phyloP scores from a whole-genome alignment of 2,888 invertebrate species.

The Metallyticus violacea region DNA sequence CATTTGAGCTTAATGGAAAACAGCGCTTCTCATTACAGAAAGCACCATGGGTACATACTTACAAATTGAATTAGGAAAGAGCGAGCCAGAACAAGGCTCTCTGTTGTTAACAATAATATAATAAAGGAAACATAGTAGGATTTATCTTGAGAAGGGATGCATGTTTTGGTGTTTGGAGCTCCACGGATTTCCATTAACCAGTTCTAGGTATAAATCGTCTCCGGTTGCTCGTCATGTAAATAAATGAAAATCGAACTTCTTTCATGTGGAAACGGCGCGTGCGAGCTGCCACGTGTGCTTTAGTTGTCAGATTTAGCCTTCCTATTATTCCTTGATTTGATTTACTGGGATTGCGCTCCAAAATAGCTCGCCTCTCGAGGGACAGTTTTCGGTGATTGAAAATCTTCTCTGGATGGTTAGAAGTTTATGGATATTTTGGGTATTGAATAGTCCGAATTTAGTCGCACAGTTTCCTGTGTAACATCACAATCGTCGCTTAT shows the following conservation, averaged over 20 bases:
- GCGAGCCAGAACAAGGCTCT: neutral
- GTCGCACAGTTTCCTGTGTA: too few species aligned
- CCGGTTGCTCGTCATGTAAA: neutral
- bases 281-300: neutral
- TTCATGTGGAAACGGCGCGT: neutral
- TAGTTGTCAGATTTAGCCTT: neutral
- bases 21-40: too few species aligned
- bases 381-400: neutral
- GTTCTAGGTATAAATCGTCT: neutral
- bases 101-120: neutral
- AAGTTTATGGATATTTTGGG: too few species aligned
- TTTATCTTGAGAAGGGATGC: neutral
- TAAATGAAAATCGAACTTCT: neutral
- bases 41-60: too few species aligned
- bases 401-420: neutral
- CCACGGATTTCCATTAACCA: neutral
- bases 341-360: neutral
- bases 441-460: too few species aligned
- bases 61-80: too few species aligned
- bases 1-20: too few species aligned
- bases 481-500: too few species aligned
- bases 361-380: neutral
- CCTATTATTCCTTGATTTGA: neutral
- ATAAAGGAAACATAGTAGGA: neutral
- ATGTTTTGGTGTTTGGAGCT: neutral